Evolutionary conservation across 2,888 invertebrate genomes (phyloP), one percentile per base, ranked within the genome.

Genomic region (Ectemnius cavifrons): DNA sequence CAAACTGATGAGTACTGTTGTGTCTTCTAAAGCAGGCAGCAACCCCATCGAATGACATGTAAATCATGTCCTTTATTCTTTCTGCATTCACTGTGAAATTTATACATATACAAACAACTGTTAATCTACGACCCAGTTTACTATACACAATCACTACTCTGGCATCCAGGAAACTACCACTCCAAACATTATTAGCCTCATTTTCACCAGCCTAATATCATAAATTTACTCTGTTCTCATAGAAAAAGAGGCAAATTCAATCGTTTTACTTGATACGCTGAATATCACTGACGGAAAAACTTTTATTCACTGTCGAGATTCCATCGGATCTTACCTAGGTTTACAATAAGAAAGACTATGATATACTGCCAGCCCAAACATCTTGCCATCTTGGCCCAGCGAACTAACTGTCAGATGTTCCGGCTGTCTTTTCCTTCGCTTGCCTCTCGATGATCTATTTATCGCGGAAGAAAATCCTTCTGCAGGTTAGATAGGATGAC

Each of bases 1-100:
- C 99, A 82, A 96, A 95, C 92, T 98, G 97, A 92, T 98, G 97
- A 13, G 99, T 99, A 71, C 95, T 98, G 93, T 99, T 99, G 77
- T 99, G 92, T 76, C 97, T 93, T 78, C 98, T 93, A 89, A 97
- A 97, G 92, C 99, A 99, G 65, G 95, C 94, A 70, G 94, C 92
- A 60, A 94, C 93, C 61, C 95, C 95, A 82, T 93, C 92, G 67
- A 97, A 94, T 13, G 93, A 91, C 82, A 94, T 93, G 87, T 97
- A 97, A 92, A 97, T 97, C 92, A 95, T 95, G 86, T 95, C 94
- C 88, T 94, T 94, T n/a, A 95, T 93, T 84, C 96, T 92, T 85
- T 94, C 93, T 65, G 92, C 91, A 84, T 88, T 88, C 71, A 85
- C 94, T 94, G 82, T 62, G 72, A 81, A 27, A 67, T 4, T 27